These are phyloP conservation scores for Sporophila hypoxantha DNA, from an alignment of 2,113 vertebrate genomes.

Conservation along the genomic window DNA sequence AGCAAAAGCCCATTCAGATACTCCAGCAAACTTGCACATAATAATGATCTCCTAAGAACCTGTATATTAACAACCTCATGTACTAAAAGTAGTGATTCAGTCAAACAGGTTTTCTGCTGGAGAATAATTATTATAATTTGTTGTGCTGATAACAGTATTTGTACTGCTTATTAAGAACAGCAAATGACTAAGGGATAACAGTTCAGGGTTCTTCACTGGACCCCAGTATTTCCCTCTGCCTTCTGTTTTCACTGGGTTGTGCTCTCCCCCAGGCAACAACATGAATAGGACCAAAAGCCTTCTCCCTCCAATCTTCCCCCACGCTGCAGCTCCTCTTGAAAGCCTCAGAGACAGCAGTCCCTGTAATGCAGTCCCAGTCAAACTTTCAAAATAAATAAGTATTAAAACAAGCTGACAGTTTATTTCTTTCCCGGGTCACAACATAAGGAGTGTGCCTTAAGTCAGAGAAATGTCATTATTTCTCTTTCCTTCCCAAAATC, in stretches of 20 bases:
- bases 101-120: conserved; percentile 9
- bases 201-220: not conserved
- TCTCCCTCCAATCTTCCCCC: not conserved
- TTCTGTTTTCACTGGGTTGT: not conserved
- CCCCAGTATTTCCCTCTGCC: not conserved
- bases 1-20: not conserved
- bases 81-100: conserved; percentile 8
- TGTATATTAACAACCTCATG: not conserved
- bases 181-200: not conserved
- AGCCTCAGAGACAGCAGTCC: not conserved
- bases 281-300: not conserved
- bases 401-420: not conserved
- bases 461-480: not conserved
- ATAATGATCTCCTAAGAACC: conserved; percentile 15
- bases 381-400: not conserved
- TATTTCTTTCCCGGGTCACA: not conserved
- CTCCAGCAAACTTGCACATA: not conserved
- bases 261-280: not conserved
- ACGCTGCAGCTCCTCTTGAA: not conserved
- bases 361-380: not conserved
- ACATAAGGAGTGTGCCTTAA: not conserved
- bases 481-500: not conserved
- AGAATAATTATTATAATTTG: conserved; percentile 45
- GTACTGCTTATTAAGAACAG: conserved; percentile 18
- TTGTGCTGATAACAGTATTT: conserved; percentile 28